Evolutionary conservation across 2,113 vertebrate species (phyloP), one percentile per base, ranked within the genome.

Genomic region (Morone chrysops): DNA sequence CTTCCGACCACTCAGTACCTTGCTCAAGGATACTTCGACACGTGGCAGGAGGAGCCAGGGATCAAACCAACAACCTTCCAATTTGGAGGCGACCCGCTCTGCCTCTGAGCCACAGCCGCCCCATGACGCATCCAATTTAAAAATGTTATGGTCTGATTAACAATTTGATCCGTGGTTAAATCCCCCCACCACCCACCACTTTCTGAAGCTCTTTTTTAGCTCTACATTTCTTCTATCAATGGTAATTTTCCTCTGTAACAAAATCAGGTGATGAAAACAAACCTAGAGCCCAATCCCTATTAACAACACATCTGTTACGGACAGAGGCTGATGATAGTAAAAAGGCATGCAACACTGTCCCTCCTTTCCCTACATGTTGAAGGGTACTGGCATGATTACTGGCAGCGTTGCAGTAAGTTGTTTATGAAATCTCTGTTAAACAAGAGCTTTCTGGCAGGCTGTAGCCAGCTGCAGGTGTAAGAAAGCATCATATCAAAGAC

Each of bases 281-380:
- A 62, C 16, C 12, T 25, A 5, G n/a, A 77, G 61, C 54, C 65
- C 43, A 75, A 65, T 85, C 20, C 45, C 45, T 61, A 68, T 80
- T 67, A 87, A 80, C 63, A 72, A 62, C 70, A 77, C 85, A 88
- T 87, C 87, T 89, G 83, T 79, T 89, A 47, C 14, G 70, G 36
- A 41, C 79, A 36, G 47, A 73, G 59, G 4, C 65, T 77, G 63
- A 68, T 67, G 41, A 79, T 65, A 78, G 53, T 59, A 41, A 75
- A 80, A 89, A 78, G 54, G 62, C 75, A 76, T 61, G 31, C 13
- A 75, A 45, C 50, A 47, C 53, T 81, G 61, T 80, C 67, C 68
- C 25, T 79, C 72, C 47, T 77, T 48, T 63, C 36, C 12, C 45
- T 50, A 25, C 41, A 71, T 67, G 43, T 54, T 66, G 31, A 53